Conservation (phyloP, 2,888 invertebrate genomes). For the Synergus gifuensis region DNA sequence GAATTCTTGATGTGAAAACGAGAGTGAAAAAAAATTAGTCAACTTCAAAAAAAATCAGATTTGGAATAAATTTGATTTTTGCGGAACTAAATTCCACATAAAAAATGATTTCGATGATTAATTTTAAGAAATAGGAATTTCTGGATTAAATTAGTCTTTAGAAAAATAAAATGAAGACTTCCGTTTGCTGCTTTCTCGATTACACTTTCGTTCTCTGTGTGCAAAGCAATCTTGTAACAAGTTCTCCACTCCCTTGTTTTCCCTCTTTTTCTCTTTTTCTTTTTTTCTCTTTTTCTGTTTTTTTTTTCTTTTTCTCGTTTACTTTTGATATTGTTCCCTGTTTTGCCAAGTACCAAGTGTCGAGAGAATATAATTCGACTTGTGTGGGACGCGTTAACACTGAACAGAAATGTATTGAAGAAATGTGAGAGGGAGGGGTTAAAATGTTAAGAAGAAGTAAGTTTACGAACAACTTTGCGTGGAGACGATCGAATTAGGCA, state of each 20-base stretch:
- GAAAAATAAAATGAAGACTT: not conserved
- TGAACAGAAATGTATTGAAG: slow-evolving; percentile 17
- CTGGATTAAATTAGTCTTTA: no score
- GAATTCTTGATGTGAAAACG: no score
- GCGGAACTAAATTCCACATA: no score
- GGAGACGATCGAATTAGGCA: slow-evolving; percentile 39
- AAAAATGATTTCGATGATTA: no score
- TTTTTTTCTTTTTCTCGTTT: not conserved
- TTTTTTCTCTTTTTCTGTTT: not conserved
- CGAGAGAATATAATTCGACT: slow-evolving; percentile 30
- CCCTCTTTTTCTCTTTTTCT: not conserved
- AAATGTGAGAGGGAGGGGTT: not conserved
- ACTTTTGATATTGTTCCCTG: slow-evolving; percentile 10
- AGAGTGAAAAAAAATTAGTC: no score
- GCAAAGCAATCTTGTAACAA: not conserved
- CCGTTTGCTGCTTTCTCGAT: not conserved
- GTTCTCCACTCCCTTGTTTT: not conserved
- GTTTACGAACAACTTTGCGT: slow-evolving; percentile 31
- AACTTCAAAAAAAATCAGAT: no score
- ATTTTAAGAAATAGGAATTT: no score
- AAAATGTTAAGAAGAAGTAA: slow-evolving; percentile 18
- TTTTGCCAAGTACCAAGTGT: slow-evolving; percentile 5
- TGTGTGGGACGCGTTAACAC: slow-evolving; percentile 39
- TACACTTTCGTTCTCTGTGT: not conserved
- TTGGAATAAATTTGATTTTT: no score